Evolutionary conservation across 1,140 invertebrate genomes (phyloP).

Genomic region (Belonocnema kinseyi): DNA sequence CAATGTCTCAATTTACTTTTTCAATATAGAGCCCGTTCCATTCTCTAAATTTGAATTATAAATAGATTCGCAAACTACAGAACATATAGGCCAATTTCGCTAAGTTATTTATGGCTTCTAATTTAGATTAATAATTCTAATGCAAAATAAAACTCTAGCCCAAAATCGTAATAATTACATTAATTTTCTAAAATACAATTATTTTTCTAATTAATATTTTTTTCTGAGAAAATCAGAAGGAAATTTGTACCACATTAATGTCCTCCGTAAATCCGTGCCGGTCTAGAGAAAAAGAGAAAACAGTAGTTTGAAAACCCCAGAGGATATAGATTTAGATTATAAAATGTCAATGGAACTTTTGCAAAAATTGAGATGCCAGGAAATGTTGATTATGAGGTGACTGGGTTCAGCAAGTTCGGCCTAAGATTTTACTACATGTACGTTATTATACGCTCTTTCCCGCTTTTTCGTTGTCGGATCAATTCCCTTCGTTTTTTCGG

Average conservation of each 20-base stretch:
- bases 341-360: background rate
- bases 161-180: background rate
- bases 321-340: slow-evolving; percentile 9
- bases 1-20: slow-evolving; percentile 1
- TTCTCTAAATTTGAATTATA: background rate
- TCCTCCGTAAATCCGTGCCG: slow-evolving; percentile 33
- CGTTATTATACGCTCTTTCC: slow-evolving; percentile 36
- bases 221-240: slow-evolving; percentile 27
- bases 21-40: background rate
- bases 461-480: slow-evolving; percentile 43
- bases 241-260: slow-evolving; percentile 32
- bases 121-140: background rate
- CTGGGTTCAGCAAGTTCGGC: slow-evolving; percentile 50
- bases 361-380: slow-evolving; percentile 30
- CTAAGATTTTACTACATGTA: slow-evolving; percentile 43
- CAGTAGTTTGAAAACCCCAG: slow-evolving; percentile 17
- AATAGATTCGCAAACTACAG: background rate
- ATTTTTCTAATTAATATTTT: slow-evolving; percentile 13
- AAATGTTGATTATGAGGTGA: slow-evolving; percentile 44
- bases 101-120: background rate
- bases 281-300: slow-evolving; percentile 16
- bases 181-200: background rate
- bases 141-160: background rate
- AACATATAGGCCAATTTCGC: background rate
- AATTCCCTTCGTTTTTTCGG: slow-evolving; percentile 32